phyloP scores from a whole-genome alignment of 2,888 invertebrate species.

The Ennomos quercinarius region DNA sequence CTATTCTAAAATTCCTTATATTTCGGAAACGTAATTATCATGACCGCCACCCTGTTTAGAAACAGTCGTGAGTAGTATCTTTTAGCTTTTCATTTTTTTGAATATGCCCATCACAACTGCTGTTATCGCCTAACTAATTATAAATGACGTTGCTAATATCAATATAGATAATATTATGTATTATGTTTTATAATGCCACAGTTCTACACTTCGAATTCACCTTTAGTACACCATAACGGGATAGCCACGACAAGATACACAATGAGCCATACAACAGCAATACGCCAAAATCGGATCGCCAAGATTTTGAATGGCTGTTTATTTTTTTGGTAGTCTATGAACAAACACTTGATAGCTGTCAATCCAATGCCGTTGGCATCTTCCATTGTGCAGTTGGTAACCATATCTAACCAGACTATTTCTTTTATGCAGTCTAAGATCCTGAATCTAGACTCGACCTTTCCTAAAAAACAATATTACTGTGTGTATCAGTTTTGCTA shows the following conservation, averaged over 20 bases:
- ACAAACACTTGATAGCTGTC: conserved; percentile 46
- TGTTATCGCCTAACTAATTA: too few relatives aligned
- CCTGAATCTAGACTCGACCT: conserved; percentile 5
- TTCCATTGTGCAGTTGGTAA: conserved; percentile 43
- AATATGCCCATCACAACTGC: too few relatives aligned
- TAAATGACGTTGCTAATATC: too few relatives aligned
- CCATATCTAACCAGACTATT: neutral
- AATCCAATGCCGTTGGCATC: conserved; percentile 72
- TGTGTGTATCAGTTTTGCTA: too few relatives aligned
- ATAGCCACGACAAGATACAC: conserved; percentile 62
- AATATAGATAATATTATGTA: too few relatives aligned
- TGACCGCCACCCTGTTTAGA: too few relatives aligned
- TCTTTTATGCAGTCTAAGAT: conserved; percentile 7
- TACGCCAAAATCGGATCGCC: conserved; percentile 48
- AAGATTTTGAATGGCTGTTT: conserved; percentile 36
- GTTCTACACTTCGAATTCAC: conserved; percentile 42
- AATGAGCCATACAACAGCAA: conserved; percentile 59
- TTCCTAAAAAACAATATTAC: neutral
- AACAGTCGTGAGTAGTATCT: too few relatives aligned
- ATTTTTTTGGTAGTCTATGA: conserved; percentile 42
- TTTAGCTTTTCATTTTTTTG: too few relatives aligned
- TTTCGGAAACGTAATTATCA: too few relatives aligned
- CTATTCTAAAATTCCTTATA: too few relatives aligned
- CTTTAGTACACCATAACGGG: conserved; percentile 73
- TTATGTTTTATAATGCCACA: too few relatives aligned